A percentile compares a stretch with the other conserved stretches of the same genome.
Evolutionary conservation across 1,140 invertebrate species (phyloP).

Genomic region (Nilaparvata lugens): DNA sequence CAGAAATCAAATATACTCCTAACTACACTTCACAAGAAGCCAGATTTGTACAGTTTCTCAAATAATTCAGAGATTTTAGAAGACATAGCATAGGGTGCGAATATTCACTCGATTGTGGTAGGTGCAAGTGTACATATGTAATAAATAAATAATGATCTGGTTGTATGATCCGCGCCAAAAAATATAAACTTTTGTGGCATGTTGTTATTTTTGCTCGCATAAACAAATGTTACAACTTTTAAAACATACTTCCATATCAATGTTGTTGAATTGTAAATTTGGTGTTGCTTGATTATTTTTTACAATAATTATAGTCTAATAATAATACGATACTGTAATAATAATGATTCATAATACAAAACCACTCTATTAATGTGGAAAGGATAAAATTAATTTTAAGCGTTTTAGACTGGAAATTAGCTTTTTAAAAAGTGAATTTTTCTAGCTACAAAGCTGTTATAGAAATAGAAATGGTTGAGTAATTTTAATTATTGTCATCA

Average conservation of each 20-base stretch:
- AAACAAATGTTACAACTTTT: not conserved
- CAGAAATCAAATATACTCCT: too few species aligned
- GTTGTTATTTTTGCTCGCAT: not conserved
- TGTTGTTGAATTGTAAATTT: constrained; percentile 14
- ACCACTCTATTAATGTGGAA: too few species aligned
- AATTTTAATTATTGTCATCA: too few species aligned
- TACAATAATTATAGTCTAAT: constrained; percentile 5
- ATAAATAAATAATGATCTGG: not conserved
- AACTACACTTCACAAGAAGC: too few species aligned
- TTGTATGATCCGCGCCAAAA: not conserved
- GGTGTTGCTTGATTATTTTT: constrained; percentile 14
- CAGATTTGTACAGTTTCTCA: not conserved
- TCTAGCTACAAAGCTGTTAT: too few species aligned
- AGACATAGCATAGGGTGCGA: not conserved
- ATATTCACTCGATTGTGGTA: not conserved
- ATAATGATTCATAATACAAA: not conserved
- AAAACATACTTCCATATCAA: constrained; percentile 17
- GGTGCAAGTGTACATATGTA: not conserved
- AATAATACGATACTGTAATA: not conserved
- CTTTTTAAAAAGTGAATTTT: too few species aligned
- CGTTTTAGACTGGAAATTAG: not conserved
- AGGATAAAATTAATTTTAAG: not conserved
- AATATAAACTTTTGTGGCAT: not conserved
- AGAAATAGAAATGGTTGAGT: too few species aligned
- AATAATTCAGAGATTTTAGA: not conserved